Base-by-base conservation (phyloP, 1,140 invertebrate genomes). In the Popillia japonica region DNA sequence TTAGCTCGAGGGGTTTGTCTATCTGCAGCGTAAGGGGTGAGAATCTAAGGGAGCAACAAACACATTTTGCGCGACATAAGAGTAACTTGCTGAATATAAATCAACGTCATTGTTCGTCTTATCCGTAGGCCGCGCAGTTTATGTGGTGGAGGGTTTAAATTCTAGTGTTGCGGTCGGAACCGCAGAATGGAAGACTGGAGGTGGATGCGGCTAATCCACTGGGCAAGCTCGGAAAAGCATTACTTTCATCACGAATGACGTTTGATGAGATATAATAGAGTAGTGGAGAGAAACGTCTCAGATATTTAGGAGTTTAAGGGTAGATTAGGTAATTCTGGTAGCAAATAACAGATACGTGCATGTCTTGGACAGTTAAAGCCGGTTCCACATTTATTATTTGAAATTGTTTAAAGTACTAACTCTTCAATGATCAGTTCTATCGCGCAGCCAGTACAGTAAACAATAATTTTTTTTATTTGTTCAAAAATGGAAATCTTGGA, bases 31-130 rank as follows among this genome's bases (percentile, higher is more conserved):
- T 17, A 14, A 55, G 77, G 80, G 79, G 75, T 73, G 59, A 76
- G 78, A 77, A 74, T 22, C 20, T 59, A 76, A 76, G 76, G 78
- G 76, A 77, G 74, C 75, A 59, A 78, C 73, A 72, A 48, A 72
- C 77, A 72, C 77, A 72, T 72, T 78, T 74, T 81, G 79, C 79
- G 77, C 75, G 61, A 75, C 78, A 81, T 79, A 81, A 81, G 81
- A 81, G 80, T 80, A 80, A 82, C 81, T 79, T 64, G 34, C 40
- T 80, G 81, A 79, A 82, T 82, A 82, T 82, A 82, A 82, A 82
- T 82, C 81, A 82, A 81, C 79, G 81, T 82, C 80, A 81, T 81
- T 81, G 78, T 79, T 59, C 27, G 23, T 17, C 48, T 55, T 55
- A 55, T 55, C 48, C 48, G 14, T 17, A n/a, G 48, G 14, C 17